Evolutionary conservation across 2,113 vertebrate species (phyloP).

Genomic region (Semnornis frantzii): DNA sequence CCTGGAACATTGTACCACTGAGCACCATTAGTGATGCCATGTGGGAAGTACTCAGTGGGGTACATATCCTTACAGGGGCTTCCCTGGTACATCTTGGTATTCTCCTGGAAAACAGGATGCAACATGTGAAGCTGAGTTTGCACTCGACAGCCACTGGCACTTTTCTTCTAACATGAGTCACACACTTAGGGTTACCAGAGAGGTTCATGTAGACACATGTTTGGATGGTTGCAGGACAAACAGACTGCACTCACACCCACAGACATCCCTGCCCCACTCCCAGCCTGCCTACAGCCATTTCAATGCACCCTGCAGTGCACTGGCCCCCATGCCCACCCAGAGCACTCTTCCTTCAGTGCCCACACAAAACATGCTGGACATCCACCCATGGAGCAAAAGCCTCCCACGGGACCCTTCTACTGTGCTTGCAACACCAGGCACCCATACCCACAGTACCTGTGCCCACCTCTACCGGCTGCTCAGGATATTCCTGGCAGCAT

Average conservation of each 20-base stretch:
- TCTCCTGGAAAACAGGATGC: constrained; percentile 78
- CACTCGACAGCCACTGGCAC: neutral
- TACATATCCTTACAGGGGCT: constrained; percentile 87
- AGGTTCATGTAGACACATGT: neutral
- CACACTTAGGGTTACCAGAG: neutral
- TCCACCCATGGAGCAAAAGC: neutral
- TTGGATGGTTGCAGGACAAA: neutral
- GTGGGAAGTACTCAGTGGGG: constrained; percentile 85
- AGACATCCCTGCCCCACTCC: neutral
- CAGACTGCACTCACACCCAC: neutral
- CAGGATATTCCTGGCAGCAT: neutral
- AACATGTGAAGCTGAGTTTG: neutral
- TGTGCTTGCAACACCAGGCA: neutral
- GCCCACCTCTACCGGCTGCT: neutral
- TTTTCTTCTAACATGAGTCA: neutral
- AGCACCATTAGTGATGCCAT: constrained; percentile 97
- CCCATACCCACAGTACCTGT: neutral
- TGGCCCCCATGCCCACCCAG: neutral
- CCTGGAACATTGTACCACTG: constrained; percentile 95
- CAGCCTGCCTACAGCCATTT: neutral
- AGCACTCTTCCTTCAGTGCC: neutral
- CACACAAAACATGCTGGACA: neutral
- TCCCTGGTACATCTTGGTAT: constrained; percentile 89
- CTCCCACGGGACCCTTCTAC: neutral
- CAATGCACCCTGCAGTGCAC: neutral